phyloP scores from a whole-genome alignment of 2,797 vertebrate genomes.

The Bovichtus variegatus region DNA sequence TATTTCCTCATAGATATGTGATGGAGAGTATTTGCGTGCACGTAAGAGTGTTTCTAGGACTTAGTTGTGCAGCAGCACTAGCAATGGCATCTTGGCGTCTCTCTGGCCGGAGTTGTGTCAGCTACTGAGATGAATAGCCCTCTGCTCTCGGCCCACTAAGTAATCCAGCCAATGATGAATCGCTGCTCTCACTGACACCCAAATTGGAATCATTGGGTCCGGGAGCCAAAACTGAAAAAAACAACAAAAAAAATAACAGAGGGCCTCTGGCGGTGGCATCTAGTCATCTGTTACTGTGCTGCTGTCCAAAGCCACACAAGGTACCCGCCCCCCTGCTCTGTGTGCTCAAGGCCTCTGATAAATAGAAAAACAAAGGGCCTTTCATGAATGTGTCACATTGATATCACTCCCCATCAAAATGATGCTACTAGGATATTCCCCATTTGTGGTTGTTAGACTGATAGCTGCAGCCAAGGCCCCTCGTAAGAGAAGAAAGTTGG shows the following conservation, averaged over 20 bases:
- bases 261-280: constrained; percentile 59
- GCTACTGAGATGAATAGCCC: constrained; percentile 82
- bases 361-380: constrained; percentile 76
- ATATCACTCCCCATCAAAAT: constrained; percentile 60
- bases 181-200: constrained; percentile 80
- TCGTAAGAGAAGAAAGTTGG: background rate
- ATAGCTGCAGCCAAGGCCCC: constrained; percentile 18
- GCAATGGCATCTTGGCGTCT: constrained; percentile 60
- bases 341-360: constrained; percentile 73
- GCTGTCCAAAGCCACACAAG: constrained; percentile 68
- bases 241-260: constrained; percentile 29
- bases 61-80: constrained; percentile 25
- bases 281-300: constrained; percentile 82
- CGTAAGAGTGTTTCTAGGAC: constrained; percentile 27
- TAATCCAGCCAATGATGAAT: constrained; percentile 83
- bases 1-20: background rate
- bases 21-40: constrained; percentile 12
- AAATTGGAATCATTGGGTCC: constrained; percentile 83
- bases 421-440: constrained; percentile 25
- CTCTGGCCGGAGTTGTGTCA: constrained; percentile 80
- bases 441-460: constrained; percentile 24
- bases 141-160: constrained; percentile 84
- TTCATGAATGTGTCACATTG: constrained; percentile 69
- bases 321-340: constrained; percentile 53
- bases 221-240: constrained; percentile 69